These are phyloP conservation scores for Bovichtus variegatus DNA, from an alignment of 2,797 vertebrate species.

Conservation along the genomic window DNA sequence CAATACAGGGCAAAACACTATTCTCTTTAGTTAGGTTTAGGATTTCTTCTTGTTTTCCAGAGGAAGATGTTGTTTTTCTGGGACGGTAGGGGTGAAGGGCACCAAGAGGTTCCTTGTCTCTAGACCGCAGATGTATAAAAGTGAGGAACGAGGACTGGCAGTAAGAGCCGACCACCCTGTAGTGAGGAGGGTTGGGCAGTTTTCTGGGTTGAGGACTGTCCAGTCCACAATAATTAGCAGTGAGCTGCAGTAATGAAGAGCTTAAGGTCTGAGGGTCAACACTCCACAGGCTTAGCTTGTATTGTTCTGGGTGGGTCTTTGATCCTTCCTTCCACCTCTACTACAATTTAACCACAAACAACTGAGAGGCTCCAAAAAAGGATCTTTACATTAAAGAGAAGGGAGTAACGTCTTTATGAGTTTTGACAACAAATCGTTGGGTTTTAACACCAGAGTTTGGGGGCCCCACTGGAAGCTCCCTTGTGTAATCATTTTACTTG, in stretches of 20 bases:
- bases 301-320: conserved; percentile 71
- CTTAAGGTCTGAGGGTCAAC: conserved; percentile 74
- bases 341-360: conserved; percentile 64
- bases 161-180: conserved; percentile 56
- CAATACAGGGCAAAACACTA: conserved; percentile 30
- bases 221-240: conserved; percentile 77
- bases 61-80: conserved; percentile 53
- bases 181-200: conserved; percentile 46
- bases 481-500: conserved; percentile 27
- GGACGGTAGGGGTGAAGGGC: conserved; percentile 31
- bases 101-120: conserved; percentile 34
- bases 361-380: conserved; percentile 27
- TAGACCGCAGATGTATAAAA: conserved; percentile 45
- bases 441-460: conserved; percentile 19
- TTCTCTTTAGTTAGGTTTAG: conserved; percentile 32
- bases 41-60: conserved; percentile 37
- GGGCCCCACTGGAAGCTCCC: not conserved
- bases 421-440: conserved; percentile 34
- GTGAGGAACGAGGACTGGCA: conserved; percentile 37
- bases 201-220: conserved; percentile 31
- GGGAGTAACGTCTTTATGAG: conserved; percentile 20
- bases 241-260: conserved; percentile 77
- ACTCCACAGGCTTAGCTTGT: conserved; percentile 70
- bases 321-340: conserved; percentile 54
- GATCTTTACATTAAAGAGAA: conserved; percentile 27